Percentiles rank a stretch among this genome's conserved stretches.
Conservation (phyloP, 2,113 vertebrate species). For the Leucopternis melanops region DNA sequence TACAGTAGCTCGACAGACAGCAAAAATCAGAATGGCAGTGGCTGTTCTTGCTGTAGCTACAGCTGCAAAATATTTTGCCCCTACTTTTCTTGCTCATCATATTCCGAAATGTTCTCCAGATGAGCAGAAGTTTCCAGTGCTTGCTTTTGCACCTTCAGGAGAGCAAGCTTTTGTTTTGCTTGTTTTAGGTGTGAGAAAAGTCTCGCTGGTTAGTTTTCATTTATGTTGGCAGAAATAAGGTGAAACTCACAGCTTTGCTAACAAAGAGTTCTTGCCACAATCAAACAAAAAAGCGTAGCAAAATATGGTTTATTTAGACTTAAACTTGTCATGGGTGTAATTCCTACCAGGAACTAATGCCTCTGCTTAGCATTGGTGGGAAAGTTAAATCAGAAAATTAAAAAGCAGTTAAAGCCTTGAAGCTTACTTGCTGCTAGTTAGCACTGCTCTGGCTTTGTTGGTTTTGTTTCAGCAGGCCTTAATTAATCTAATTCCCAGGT, state of each 20-base stretch:
- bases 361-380: not conserved
- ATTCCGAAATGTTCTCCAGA: not conserved
- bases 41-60: not conserved
- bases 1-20: not conserved
- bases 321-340: not conserved
- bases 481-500: not conserved
- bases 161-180: not conserved
- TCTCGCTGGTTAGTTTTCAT: not conserved
- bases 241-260: not conserved
- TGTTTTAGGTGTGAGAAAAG: not conserved
- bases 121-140: not conserved
- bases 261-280: not conserved
- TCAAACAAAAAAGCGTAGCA: not conserved
- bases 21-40: not conserved
- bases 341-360: not conserved
- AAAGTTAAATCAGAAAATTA: not conserved
- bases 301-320: not conserved
- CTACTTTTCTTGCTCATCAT: not conserved
- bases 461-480: not conserved
- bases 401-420: not conserved
- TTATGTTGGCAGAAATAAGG: not conserved
- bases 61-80: conserved; percentile 11
- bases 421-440: not conserved
- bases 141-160: not conserved
- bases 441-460: not conserved